Evolutionary conservation across 2,113 vertebrate species (phyloP).

Genomic region (Hydrolagus affinis): DNA sequence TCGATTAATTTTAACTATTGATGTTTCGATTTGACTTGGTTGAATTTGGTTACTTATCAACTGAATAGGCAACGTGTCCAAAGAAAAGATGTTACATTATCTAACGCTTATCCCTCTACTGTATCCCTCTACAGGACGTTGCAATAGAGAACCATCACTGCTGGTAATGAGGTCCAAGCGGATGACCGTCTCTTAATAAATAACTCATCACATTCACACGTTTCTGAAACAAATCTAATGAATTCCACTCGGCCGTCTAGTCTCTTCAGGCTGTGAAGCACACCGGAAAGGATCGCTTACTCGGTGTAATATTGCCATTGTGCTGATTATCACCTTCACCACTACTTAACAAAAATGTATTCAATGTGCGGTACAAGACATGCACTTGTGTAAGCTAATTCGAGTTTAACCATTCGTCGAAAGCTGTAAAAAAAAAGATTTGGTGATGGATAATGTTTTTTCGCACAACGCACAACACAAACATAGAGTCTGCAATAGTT

Average conservation of each 20-base stretch:
- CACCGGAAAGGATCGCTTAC: neutral
- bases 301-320: neutral
- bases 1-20: neutral
- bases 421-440: neutral
- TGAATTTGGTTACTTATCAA: conserved; percentile 12
- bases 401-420: neutral
- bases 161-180: neutral
- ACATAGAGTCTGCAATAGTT: neutral
- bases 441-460: neutral
- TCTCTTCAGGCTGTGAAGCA: neutral
- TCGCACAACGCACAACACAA: neutral
- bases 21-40: neutral
- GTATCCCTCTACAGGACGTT: neutral
- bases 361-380: neutral
- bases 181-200: neutral
- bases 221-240: conserved; percentile 6
- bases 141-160: neutral
- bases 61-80: neutral
- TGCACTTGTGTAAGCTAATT: neutral
- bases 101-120: neutral
- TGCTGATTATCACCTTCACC: neutral
- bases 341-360: neutral
- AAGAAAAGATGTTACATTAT: neutral
- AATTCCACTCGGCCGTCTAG: neutral
- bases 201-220: conserved; percentile 1